These are phyloP conservation scores for Cyclura pinguis DNA, from an alignment of 2,797 vertebrate genomes.

Conservation along the genomic window DNA sequence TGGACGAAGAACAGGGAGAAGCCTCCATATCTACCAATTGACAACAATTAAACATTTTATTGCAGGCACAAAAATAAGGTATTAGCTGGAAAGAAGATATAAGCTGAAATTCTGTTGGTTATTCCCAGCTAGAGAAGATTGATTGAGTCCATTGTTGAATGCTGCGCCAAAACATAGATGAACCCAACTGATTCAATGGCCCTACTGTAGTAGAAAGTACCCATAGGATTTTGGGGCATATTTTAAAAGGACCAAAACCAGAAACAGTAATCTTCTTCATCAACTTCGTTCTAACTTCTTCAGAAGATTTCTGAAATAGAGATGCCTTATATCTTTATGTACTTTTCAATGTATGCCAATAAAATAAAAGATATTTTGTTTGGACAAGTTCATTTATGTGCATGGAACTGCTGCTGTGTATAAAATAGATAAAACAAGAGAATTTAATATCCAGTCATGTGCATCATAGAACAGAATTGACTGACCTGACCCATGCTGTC, in stretches of 20 bases:
- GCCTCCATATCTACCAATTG: not conserved
- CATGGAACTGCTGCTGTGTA: not conserved
- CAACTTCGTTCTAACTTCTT: no score
- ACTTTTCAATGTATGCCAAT: not conserved
- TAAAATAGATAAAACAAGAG: not conserved
- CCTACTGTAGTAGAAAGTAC: no score
- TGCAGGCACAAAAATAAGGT: not conserved
- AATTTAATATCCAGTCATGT: no score
- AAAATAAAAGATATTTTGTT: not conserved
- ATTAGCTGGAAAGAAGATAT: not conserved
- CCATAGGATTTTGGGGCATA: no score
- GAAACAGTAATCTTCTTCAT: not conserved
- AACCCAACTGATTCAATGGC: no score
- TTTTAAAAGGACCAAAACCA: not conserved
- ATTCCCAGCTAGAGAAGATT: no score
- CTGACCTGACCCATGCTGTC: not conserved
- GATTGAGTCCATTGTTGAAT: no score
- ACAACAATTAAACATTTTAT: not conserved
- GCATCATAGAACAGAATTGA: not conserved
- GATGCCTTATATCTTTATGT: not conserved
- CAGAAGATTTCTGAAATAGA: not conserved
- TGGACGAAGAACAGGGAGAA: not conserved
- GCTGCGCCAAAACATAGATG: no score
- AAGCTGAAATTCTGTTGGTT: not conserved
- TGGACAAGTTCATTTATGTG: not conserved